phyloP scores from a whole-genome alignment of 2,113 vertebrate species.

The Montifringilla adamsi region DNA sequence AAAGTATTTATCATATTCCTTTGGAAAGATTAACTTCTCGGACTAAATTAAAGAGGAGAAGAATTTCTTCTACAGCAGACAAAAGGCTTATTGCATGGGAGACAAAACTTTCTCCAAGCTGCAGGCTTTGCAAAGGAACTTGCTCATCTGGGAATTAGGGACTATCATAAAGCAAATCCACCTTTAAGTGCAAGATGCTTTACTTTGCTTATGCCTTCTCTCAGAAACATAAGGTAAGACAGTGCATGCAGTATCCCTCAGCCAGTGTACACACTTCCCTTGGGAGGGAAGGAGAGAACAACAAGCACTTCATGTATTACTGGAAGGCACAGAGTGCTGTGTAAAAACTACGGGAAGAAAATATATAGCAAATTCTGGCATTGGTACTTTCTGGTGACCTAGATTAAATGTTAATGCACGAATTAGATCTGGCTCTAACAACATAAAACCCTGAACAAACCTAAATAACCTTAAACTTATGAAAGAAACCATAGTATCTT shows the following conservation, averaged over 20 bases:
- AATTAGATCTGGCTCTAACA: neutral
- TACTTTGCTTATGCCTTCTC: neutral
- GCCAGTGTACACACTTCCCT: neutral
- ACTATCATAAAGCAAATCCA: neutral
- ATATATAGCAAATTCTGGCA: neutral
- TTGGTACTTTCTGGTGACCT: neutral
- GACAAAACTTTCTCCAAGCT: neutral
- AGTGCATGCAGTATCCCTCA: neutral
- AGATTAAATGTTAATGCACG: neutral
- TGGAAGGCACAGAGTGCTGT: neutral
- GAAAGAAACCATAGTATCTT: neutral
- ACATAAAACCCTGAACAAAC: neutral
- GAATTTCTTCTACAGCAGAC: neutral
- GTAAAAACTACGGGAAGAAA: neutral
- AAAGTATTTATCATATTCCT: neutral
- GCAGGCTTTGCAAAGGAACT: neutral
- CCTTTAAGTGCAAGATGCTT: neutral
- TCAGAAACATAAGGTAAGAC: neutral
- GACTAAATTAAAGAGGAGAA: neutral
- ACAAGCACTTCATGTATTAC: neutral
- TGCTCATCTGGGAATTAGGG: fast-evolving
- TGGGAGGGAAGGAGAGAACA: neutral
- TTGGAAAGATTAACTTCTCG: neutral
- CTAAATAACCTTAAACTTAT: neutral
- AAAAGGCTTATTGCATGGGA: neutral